Percentiles rank a stretch among this genome's conserved stretches.
phyloP scores from a whole-genome alignment of 2,797 vertebrate genomes.

The Enteromius mattozi region DNA sequence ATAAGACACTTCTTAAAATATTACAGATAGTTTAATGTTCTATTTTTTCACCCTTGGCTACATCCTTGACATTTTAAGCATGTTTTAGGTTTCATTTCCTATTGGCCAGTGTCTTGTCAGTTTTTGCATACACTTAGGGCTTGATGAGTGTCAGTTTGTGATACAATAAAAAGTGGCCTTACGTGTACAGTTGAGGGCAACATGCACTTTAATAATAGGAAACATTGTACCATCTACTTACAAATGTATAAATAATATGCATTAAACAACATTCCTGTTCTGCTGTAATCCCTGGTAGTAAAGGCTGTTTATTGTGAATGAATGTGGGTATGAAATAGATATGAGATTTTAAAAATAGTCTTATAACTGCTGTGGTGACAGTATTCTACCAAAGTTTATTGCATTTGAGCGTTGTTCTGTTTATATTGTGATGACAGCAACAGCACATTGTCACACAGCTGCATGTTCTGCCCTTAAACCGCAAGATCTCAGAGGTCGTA shows the following conservation, averaged over 20 bases:
- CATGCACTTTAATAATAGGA: neutral
- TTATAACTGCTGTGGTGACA: neutral
- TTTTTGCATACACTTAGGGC: neutral
- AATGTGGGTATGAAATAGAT: slow-evolving; percentile 5
- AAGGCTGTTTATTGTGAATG: slow-evolving; percentile 10
- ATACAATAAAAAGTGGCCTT: neutral
- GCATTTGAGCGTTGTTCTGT: neutral
- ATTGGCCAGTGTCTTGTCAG: neutral
- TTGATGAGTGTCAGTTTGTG: neutral
- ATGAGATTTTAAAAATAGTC: neutral
- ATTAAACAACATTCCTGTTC: slow-evolving; percentile 8
- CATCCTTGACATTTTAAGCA: neutral
- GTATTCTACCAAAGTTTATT: neutral
- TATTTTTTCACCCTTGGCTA: neutral
- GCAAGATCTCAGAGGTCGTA: slow-evolving; percentile 17
- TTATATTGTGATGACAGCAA: neutral
- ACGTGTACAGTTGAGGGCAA: neutral
- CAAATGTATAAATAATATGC: slow-evolving; percentile 15
- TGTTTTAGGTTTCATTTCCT: neutral
- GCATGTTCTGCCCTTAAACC: slow-evolving; percentile 16
- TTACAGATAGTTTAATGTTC: neutral
- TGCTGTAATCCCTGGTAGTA: neutral
- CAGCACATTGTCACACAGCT: slow-evolving; percentile 14
- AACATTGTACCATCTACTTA: neutral
- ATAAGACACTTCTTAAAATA: neutral